Evolutionary conservation across 2,888 invertebrate species (phyloP).

Genomic region (Zygothrica quintamaculata): DNA sequence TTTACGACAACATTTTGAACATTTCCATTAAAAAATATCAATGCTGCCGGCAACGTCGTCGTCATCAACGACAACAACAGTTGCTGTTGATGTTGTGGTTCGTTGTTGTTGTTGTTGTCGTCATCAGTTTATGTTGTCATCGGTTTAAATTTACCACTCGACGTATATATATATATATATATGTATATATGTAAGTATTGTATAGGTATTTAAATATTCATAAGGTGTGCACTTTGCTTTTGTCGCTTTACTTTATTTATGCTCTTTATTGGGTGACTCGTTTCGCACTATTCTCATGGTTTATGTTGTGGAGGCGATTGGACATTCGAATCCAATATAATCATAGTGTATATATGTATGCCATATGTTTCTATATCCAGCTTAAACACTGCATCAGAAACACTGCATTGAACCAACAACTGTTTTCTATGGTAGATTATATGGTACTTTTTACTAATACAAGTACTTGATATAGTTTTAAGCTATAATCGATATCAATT

Average conservation of each 20-base stretch:
- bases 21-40: constrained; percentile 76
- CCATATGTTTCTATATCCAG: no score
- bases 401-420: no score
- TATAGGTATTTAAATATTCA: constrained; percentile 73
- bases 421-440: no score
- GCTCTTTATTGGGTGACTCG: constrained; percentile 63
- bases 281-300: constrained; percentile 40
- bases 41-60: constrained; percentile 59
- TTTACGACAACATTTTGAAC: constrained; percentile 69
- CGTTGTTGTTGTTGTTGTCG: constrained; percentile 52
- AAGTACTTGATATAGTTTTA: no score
- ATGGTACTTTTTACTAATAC: no score
- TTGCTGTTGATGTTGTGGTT: constrained; percentile 44
- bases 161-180: constrained; percentile 1
- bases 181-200: constrained; percentile 5
- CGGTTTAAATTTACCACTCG: constrained; percentile 73
- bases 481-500: not conserved
- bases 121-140: constrained; percentile 80
- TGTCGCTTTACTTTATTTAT: constrained; percentile 70
- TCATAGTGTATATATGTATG: constrained; percentile 13
- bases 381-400: no score
- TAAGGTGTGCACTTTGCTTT: constrained; percentile 75
- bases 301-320: constrained; percentile 35
- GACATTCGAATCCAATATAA: constrained; percentile 24
- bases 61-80: constrained; percentile 50